Evolutionary conservation across 53 echinoderm and acorn worm species (phyloP), one percentile per base, ranked within the genome.

Genomic region (Pentamera pediparva): DNA sequence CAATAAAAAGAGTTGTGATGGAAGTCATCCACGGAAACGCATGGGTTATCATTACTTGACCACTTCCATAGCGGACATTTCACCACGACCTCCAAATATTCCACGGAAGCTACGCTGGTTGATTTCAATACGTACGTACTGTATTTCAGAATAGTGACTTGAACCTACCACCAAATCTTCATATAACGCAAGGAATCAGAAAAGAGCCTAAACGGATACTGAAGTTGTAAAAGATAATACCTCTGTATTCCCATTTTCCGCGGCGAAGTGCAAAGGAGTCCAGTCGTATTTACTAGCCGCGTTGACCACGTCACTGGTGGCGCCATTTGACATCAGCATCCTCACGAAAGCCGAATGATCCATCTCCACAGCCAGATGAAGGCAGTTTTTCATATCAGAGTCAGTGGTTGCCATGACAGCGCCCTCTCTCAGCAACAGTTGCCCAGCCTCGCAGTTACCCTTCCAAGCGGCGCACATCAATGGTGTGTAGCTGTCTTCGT

Each of bases 311-410:
- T 36, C 22, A 38, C 22, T 59, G 13, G 27, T n/a, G 3, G 55
- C 60, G 2, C 74, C 79, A 56, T 78, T 61, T 61, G 37, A 50
- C 29, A 92, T 63, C 2, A 92, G 38, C 59, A 81, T 64, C 27
- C 62, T 11, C 0, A 78, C 82, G 32, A 87, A 81, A n/a, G 65
- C 65, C 3, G 67, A 17, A 39, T 92, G 87, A 22, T 85, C 85
- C 84, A 84, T 87, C 31, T 92, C 92, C n/a, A 85, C 85, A 6
- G 88, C 84, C 88, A 88, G 85, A 51, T 92, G 92, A 1, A 92
- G 51, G 25, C 88, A 85, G 0, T 80, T 80, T 37, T 92, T 92
- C 35, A 52, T 48, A n/a, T 88, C 59, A n/a, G 59, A 30, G 50
- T 92, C 88, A 13, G 38, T 31, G 11, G 81, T 69, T 4, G 32